These are phyloP conservation scores for Eilema caniola DNA, from an alignment of 2,888 invertebrate species.

Conservation along the genomic window DNA sequence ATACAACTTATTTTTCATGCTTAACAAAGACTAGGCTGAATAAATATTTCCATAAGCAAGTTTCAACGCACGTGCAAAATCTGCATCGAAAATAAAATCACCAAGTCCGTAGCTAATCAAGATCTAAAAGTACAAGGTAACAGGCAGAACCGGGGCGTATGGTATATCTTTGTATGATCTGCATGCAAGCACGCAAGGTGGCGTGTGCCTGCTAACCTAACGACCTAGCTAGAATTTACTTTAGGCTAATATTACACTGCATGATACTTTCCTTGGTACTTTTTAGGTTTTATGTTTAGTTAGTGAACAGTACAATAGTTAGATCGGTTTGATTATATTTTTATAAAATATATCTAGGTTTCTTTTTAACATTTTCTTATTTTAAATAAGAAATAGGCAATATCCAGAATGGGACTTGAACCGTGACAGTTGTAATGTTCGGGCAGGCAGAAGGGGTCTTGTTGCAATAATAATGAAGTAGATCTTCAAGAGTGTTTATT, in stretches of 20 bases:
- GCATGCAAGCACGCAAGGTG: constrained; percentile 62
- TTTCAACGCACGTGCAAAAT: constrained; percentile 19
- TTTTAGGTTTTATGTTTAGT: constrained; percentile 7
- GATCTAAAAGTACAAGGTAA: constrained; percentile 36
- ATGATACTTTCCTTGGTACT: constrained; percentile 40
- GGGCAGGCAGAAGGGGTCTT: too few relatives aligned
- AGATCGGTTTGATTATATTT: too few relatives aligned
- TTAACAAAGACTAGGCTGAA: neutral
- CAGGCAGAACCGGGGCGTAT: constrained; percentile 41
- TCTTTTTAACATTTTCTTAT: too few relatives aligned
- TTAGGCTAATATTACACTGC: constrained; percentile 49
- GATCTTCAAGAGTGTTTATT: too few relatives aligned
- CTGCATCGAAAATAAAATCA: constrained; percentile 18
- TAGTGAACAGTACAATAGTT: constrained; percentile 4
- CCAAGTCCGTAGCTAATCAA: constrained; percentile 36
- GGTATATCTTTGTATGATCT: constrained; percentile 56
- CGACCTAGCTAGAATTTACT: constrained; percentile 61
- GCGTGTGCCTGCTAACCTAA: constrained; percentile 64
- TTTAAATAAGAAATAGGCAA: too few relatives aligned
- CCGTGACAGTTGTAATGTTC: too few relatives aligned
- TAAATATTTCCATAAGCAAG: neutral
- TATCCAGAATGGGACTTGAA: too few relatives aligned
- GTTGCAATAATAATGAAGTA: too few relatives aligned
- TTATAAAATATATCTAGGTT: too few relatives aligned
- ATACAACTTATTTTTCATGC: neutral